Evolutionary conservation across 2,888 invertebrate species (phyloP).

Genomic region (Doris montereyensis): DNA sequence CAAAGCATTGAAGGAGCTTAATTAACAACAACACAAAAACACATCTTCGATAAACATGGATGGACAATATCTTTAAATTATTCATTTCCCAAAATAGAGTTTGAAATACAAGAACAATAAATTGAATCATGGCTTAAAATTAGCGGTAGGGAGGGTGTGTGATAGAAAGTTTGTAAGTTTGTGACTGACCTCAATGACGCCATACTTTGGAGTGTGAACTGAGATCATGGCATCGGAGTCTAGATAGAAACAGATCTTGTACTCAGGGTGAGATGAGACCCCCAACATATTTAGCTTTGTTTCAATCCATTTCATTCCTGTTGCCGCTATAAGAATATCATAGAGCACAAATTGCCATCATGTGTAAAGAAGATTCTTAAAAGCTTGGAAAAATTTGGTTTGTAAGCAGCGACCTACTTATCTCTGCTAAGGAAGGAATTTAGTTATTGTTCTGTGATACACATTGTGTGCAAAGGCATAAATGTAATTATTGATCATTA

Average conservation of each 20-base stretch:
- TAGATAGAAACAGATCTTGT: conserved; percentile 93
- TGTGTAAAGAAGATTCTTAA: no score
- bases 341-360: no score
- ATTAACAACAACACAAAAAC: no score
- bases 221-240: conserved; percentile 96
- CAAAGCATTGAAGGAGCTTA: no score
- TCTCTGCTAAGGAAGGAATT: no score
- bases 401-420: no score
- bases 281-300: conserved; percentile 96
- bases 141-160: background rate
- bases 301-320: conserved; percentile 98
- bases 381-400: no score
- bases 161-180: background rate
- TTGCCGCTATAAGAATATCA: conserved; percentile 83
- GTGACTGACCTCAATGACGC: conserved; percentile 85
- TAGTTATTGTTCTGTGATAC: no score
- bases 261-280: conserved; percentile 83
- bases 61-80: background rate
- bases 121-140: background rate
- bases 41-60: no score
- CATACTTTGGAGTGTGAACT: conserved; percentile 90
- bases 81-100: background rate
- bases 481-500: no score
- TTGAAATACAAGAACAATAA: background rate
- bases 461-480: no score